Conservation (phyloP, 2,888 invertebrate genomes). For the Lasioglossum zephyrum region DNA sequence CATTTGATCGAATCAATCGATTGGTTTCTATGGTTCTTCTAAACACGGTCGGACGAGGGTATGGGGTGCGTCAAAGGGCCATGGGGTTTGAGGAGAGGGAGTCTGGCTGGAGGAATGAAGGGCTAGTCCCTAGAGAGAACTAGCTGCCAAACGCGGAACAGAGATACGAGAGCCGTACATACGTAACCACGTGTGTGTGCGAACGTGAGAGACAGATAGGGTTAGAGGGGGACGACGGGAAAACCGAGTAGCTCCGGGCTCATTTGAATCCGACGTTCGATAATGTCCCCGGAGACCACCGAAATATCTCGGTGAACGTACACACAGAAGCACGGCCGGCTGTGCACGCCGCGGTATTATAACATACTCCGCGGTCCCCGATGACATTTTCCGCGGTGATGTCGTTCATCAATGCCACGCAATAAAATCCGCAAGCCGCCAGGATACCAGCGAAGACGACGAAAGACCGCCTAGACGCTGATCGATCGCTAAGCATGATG, state of each 20-base stretch:
- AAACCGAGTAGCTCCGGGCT: slow-evolving; percentile 75
- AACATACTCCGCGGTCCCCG: slow-evolving; percentile 33
- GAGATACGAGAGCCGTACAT: slow-evolving; percentile 29
- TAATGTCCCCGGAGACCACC: slow-evolving; percentile 78
- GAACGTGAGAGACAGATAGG: slow-evolving; percentile 12
- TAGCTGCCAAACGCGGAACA: slow-evolving; percentile 32
- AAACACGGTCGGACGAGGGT: slow-evolving; percentile 63
- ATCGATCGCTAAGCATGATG: slow-evolving; percentile 23
- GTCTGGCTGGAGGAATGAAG: slow-evolving; percentile 30
- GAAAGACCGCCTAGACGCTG: slow-evolving; percentile 17
- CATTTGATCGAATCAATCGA: slow-evolving; percentile 82
- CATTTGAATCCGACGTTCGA: slow-evolving; percentile 80
- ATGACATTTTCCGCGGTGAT: slow-evolving; percentile 36
- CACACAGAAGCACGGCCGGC: slow-evolving; percentile 11
- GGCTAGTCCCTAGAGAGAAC: slow-evolving; percentile 73
- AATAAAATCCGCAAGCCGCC: slow-evolving; percentile 53
- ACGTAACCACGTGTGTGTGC: slow-evolving; percentile 3
- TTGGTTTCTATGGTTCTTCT: slow-evolving; percentile 78
- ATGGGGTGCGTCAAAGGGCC: slow-evolving; percentile 49
- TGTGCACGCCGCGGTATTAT: slow-evolving; percentile 36
- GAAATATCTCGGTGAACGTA: slow-evolving; percentile 69
- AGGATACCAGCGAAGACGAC: not conserved
- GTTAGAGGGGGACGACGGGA: slow-evolving; percentile 51
- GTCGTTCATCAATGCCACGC: slow-evolving; percentile 64
- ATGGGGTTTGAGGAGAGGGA: slow-evolving; percentile 16